A percentile compares a stretch with the other conserved stretches of the same genome.
These are phyloP conservation scores for Sarcophaga variegata DNA, from an alignment of 2,888 invertebrate genomes.

Conservation along the genomic window DNA sequence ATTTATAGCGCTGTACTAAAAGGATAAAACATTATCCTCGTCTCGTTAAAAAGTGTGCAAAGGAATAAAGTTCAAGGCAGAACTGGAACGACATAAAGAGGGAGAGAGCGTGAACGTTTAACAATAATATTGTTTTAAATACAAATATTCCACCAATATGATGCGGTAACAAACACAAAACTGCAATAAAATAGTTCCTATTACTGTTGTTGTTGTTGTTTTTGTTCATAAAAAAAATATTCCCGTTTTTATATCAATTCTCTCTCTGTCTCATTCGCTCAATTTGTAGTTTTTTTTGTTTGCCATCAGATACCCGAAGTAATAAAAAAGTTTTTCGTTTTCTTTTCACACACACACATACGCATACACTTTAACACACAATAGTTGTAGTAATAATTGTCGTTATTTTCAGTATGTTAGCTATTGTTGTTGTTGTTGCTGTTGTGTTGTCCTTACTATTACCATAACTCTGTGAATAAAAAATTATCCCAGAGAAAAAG, in stretches of 20 bases:
- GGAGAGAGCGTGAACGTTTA: background rate
- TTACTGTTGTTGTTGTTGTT: background rate
- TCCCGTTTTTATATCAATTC: background rate
- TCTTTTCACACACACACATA: conserved; percentile 11
- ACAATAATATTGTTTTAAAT: conserved; percentile 29
- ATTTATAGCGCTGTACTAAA: background rate
- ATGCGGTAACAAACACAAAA: conserved; percentile 40
- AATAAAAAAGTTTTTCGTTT: conserved; percentile 41
- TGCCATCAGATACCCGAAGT: conserved; percentile 37
- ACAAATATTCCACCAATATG: conserved; percentile 33
- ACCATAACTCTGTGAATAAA: conserved; percentile 33
- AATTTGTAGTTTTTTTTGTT: background rate
- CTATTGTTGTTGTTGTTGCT: conserved; percentile 17
- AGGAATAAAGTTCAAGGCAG: too few species aligned
- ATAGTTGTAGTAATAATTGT: conserved; percentile 3
- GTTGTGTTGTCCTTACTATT: conserved; percentile 13
- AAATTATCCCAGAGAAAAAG: background rate
- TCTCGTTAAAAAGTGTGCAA: background rate
- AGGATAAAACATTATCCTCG: background rate
- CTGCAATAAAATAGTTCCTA: conserved; percentile 46
- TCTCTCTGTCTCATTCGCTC: background rate
- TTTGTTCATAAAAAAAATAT: background rate
- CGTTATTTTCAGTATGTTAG: conserved; percentile 9
- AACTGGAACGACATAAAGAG: background rate
- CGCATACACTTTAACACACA: background rate